These are phyloP conservation scores for Tragulus kanchil DNA, from an alignment of 2,113 vertebrate genomes.

Conservation along the genomic window DNA sequence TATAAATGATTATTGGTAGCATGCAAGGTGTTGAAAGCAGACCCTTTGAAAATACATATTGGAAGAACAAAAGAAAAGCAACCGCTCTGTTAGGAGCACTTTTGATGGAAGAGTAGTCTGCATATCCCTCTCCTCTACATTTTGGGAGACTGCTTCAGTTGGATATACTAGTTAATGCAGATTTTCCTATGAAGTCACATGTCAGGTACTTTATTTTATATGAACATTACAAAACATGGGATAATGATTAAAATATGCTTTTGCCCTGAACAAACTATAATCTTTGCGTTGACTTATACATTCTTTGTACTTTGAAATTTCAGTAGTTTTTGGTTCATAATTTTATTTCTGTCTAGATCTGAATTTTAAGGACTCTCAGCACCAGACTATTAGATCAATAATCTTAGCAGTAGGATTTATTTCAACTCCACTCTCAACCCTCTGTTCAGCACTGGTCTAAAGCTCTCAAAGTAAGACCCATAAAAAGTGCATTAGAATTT, in stretches of 20 bases:
- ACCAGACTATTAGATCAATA: neutral
- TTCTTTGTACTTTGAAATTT: neutral
- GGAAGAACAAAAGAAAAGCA: neutral
- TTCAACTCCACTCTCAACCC: neutral
- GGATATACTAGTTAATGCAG: neutral
- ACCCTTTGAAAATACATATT: neutral
- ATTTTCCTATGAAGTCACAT: neutral
- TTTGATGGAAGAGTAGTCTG: neutral
- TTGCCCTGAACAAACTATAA: neutral
- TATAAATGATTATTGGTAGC: neutral
- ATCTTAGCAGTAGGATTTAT: neutral
- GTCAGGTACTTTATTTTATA: neutral
- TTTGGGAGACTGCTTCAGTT: neutral
- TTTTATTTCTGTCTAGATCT: neutral
- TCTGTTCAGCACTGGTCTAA: slow-evolving; percentile 16
- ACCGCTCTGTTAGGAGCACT: neutral
- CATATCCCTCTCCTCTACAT: neutral
- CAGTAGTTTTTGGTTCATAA: neutral
- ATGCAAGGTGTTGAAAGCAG: neutral
- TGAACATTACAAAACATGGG: neutral
- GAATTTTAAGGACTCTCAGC: neutral
- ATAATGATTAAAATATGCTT: neutral
- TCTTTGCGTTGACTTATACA: neutral
- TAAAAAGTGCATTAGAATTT: slow-evolving; percentile 10
- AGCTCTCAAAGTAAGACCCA: neutral